Conservation (phyloP, 1,140 invertebrate species). For the Contarinia nasturtii region DNA sequence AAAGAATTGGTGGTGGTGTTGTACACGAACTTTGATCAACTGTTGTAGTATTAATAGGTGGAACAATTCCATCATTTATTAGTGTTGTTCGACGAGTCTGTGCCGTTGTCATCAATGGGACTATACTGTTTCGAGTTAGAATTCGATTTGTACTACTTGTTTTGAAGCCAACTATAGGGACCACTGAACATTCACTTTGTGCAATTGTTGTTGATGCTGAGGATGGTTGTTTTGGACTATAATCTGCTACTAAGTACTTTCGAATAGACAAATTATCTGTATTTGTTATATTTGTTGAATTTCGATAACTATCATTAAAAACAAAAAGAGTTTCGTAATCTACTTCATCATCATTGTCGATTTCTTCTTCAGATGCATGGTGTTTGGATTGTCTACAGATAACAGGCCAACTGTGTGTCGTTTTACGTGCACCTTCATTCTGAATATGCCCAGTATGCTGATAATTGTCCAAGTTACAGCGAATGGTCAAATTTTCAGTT, state of each 20-base stretch:
- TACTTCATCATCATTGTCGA: conserved; percentile 8
- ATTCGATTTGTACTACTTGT: neutral
- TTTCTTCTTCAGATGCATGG: conserved; percentile 22
- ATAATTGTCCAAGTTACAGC: conserved; percentile 22
- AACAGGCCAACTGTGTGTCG: conserved; percentile 22
- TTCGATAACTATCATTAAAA: too few relatives aligned
- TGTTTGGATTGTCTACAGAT: conserved; percentile 23
- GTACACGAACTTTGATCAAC: conserved; percentile 11
- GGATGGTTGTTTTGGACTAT: neutral
- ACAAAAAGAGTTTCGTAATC: too few relatives aligned
- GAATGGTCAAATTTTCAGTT: conserved; percentile 21
- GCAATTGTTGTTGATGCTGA: neutral
- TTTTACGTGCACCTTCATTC: conserved; percentile 21
- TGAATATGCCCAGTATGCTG: conserved; percentile 7
- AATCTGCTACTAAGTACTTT: neutral
- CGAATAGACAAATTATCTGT: neutral
- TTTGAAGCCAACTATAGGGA: neutral
- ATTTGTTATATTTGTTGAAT: neutral
- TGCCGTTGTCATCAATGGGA: neutral
- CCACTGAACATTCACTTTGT: neutral
- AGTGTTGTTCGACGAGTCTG: neutral
- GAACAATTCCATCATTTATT: neutral
- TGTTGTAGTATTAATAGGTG: neutral
- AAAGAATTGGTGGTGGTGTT: conserved; percentile 19
- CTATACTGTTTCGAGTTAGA: neutral